Evolutionary conservation across 2,888 invertebrate genomes (phyloP).

Genomic region (Netelia melanura): DNA sequence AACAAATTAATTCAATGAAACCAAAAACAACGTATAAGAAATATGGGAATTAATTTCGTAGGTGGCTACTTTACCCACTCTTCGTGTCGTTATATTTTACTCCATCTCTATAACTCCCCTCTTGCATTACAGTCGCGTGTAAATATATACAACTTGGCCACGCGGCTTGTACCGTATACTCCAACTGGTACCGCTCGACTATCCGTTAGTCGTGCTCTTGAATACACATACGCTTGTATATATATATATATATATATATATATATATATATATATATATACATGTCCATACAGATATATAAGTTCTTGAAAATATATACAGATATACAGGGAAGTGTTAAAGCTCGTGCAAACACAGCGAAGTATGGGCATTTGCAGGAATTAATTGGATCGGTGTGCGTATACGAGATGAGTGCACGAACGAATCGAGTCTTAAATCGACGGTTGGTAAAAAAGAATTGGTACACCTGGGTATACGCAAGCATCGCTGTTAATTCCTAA

Average conservation of each 20-base stretch:
- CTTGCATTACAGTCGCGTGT: not conserved
- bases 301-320: not conserved
- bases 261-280: too few species aligned
- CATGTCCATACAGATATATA: too few species aligned
- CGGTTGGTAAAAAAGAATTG: slow-evolving; percentile 30
- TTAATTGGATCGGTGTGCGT: not conserved
- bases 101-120: slow-evolving; percentile 12
- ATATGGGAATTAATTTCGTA: not conserved
- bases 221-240: slow-evolving; percentile 12
- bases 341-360: not conserved
- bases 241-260: too few species aligned
- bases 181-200: slow-evolving; percentile 64
- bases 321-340: not conserved
- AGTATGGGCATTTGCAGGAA: not conserved
- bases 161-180: slow-evolving; percentile 57
- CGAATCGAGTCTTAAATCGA: slow-evolving; percentile 17
- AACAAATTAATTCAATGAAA: too few species aligned
- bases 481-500: too few species aligned
- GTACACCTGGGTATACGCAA: not conserved
- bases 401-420: slow-evolving; percentile 16
- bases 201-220: slow-evolving; percentile 57
- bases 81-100: slow-evolving; percentile 1
- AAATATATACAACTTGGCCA: not conserved
- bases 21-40: not conserved
- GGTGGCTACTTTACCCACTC: not conserved